A percentile compares a stretch with the other conserved stretches of the same genome.
Conservation (phyloP, 1,140 invertebrate species). For the Acromyrmex echinatior region DNA sequence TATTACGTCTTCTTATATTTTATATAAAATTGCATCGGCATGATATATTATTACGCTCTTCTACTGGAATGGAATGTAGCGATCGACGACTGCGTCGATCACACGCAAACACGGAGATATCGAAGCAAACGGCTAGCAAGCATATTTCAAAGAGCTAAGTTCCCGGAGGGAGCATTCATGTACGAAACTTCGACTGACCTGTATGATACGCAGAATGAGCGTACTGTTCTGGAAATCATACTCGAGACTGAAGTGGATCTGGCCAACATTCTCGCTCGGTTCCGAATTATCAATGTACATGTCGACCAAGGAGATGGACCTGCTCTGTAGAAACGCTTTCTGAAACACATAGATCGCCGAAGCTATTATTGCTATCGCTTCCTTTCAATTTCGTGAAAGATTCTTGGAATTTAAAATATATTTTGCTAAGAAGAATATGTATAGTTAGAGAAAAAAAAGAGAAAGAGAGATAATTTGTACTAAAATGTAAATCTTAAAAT, state of each 20-base stretch:
- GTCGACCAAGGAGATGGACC: conserved; percentile 96
- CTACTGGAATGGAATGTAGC: not conserved
- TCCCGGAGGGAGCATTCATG: not conserved
- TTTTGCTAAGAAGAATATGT: not conserved
- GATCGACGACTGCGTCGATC: not conserved
- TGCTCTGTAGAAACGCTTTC: conserved; percentile 93
- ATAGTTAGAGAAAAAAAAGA: not conserved
- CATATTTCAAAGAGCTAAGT: conserved; percentile 35
- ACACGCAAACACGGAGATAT: not conserved
- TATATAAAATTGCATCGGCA: not conserved
- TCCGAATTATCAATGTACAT: conserved; percentile 98
- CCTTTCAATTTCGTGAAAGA: not conserved
- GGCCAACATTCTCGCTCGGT: conserved; percentile 96
- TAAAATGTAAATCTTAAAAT: conserved; percentile 37
- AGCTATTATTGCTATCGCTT: conserved; percentile 26
- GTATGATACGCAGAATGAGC: conserved; percentile 95
- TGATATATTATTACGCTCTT: not conserved
- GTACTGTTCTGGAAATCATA: conserved; percentile 98
- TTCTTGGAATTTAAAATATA: not conserved
- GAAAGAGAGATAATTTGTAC: not conserved
- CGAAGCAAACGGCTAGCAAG: not conserved
- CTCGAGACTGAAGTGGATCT: conserved; percentile 97
- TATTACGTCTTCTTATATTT: not conserved
- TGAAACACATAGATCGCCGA: conserved; percentile 69
- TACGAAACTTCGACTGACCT: conserved; percentile 88